phyloP scores from a whole-genome alignment of 2,888 invertebrate species.

The Nemotelus nigrinus region DNA sequence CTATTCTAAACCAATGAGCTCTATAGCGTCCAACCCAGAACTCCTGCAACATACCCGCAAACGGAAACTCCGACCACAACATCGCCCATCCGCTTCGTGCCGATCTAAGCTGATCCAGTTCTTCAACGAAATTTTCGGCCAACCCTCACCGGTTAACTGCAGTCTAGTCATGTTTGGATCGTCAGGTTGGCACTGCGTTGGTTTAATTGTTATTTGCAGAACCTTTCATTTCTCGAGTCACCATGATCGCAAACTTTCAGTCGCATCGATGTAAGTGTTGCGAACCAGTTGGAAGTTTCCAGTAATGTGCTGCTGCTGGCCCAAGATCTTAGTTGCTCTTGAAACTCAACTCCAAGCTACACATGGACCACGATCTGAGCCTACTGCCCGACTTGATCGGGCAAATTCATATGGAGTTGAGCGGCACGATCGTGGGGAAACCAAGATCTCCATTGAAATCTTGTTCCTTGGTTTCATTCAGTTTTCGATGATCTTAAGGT shows the following conservation, averaged over 20 bases:
- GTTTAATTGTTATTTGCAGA: slow-evolving; percentile 33
- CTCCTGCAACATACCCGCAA: neutral
- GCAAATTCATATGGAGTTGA: neutral
- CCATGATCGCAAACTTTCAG: neutral
- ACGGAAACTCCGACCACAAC: neutral
- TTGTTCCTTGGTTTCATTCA: slow-evolving; percentile 32
- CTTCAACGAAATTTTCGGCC: neutral
- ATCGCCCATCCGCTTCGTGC: neutral
- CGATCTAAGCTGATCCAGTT: neutral
- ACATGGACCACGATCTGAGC: no score
- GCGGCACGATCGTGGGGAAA: slow-evolving; percentile 6
- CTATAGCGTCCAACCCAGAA: no score
- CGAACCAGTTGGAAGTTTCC: slow-evolving; percentile 9
- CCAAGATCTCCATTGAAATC: slow-evolving; percentile 10
- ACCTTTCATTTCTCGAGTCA: slow-evolving; percentile 37
- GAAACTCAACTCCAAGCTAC: neutral
- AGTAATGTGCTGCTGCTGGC: slow-evolving; percentile 6
- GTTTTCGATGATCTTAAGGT: slow-evolving; percentile 38
- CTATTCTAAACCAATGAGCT: no score
- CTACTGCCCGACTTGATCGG: neutral
- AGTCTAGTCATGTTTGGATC: neutral
- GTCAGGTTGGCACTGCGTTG: slow-evolving; percentile 19
- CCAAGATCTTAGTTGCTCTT: neutral
- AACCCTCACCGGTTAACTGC: neutral
- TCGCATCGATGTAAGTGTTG: neutral